Evolutionary conservation across 2,888 invertebrate genomes (phyloP).

Genomic region (Phortica okadai): DNA sequence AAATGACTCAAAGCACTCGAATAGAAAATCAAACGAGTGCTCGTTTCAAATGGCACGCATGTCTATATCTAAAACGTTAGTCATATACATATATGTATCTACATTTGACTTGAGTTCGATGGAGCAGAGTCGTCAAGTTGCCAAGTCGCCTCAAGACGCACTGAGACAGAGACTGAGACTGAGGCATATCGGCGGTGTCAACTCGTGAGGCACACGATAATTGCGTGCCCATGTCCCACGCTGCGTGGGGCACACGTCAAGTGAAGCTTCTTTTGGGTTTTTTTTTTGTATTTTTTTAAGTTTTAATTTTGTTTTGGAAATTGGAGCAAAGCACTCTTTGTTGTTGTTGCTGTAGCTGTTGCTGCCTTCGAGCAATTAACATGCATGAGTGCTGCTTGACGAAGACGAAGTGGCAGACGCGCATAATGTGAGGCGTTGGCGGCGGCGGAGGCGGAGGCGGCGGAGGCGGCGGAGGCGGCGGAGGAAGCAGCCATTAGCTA

Average conservation of each 20-base stretch:
- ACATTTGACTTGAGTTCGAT: neutral
- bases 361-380: neutral
- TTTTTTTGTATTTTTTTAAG: neutral
- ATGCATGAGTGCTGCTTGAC: constrained; percentile 10
- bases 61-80: neutral
- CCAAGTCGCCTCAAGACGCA: neutral
- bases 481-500: constrained; percentile 60
- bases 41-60: constrained; percentile 23
- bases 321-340: constrained; percentile 16
- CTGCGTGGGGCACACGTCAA: constrained; percentile 26
- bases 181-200: neutral
- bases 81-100: neutral
- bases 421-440: neutral
- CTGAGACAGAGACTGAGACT: neutral
- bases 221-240: neutral
- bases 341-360: neutral
- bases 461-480: neutral
- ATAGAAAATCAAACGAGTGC: neutral
- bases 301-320: neutral
- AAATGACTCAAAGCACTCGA: neutral
- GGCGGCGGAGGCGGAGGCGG: neutral
- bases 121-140: too few species aligned
- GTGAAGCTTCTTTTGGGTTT: neutral
- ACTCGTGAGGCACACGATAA: too few species aligned
- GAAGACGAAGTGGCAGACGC: neutral